Base-by-base conservation (phyloP, 2,113 vertebrate genomes). In the Nanger granti region DNA sequence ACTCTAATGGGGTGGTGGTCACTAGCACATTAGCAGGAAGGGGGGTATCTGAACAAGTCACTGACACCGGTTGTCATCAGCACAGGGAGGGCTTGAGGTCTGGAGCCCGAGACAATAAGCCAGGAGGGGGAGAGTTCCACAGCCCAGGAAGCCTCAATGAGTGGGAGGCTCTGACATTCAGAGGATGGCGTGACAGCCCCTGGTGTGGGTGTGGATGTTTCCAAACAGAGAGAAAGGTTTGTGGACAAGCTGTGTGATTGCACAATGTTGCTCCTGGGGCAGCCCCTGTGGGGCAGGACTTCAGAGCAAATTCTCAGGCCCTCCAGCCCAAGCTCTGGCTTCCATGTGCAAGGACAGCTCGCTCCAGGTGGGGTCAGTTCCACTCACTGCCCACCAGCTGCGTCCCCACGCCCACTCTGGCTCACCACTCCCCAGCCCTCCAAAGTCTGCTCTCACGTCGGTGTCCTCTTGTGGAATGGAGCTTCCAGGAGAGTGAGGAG, bases 131-230 rank as follows among this genome's bases (percentile, higher is more conserved):
- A 73, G 64, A 57, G 55, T 54, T 84, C 92, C 54, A 37, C 64
- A 80, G 60, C 52, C 24, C 69, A 44, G 52, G 73, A 88, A 47
- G 62, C 22, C 82, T 34, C 62, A 13, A 73, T 84, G 80, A 10
- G 73, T 80, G 73, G 91, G 93, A 83, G 89, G 47, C 57, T 34
- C 54, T 44, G 95, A 82, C 82, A 47, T 41, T 24, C 5, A 37
- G 52, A 69, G 69, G 52, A 90, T 95, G n/a, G 62, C 83, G 57
- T 90, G 96, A 85, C 69, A 96, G 29, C 34, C 79, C 59, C 89
- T 57, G 26, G 29, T 20, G 49, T 73, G 91, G 96, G 54, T 87
- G 88, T 86, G 91, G 79, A 73, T 28, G 18, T 91, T 94, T 86
- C 87, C 52, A 87, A 89, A 95, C 88, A 59, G 18, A 91, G 8